A percentile compares a stretch with the other conserved stretches of the same genome.
phyloP scores from a whole-genome alignment of 1,140 invertebrate species.

The Drosophila tani region DNA sequence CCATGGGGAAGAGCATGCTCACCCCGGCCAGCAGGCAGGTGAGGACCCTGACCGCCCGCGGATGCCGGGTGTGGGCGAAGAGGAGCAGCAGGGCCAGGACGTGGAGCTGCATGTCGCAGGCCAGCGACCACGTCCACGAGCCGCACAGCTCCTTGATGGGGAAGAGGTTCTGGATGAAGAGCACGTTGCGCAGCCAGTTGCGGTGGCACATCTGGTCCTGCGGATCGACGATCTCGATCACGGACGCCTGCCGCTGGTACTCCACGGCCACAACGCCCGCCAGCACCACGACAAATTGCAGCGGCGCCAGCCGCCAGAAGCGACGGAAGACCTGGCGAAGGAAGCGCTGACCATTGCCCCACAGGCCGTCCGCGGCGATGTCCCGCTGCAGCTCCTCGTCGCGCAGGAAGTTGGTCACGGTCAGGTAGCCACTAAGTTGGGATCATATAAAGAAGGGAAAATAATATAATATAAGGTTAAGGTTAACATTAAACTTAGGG shows the following conservation, averaged over 20 bases:
- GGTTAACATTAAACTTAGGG: no score
- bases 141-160: constrained; percentile 87
- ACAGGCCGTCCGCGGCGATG: constrained; percentile 20
- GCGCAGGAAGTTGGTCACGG: constrained; percentile 48
- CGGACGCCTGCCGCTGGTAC: constrained; percentile 70
- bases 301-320: constrained; percentile 47
- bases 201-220: constrained; percentile 85
- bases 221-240: constrained; percentile 84
- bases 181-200: constrained; percentile 87
- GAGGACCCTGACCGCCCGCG: constrained; percentile 1
- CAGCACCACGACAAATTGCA: constrained; percentile 30
- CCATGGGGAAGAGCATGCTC: neutral
- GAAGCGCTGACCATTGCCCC: constrained; percentile 8
- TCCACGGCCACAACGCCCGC: constrained; percentile 1
- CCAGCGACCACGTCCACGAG: constrained; percentile 92
- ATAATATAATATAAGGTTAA: no score
- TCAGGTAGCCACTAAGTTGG: constrained; percentile 49
- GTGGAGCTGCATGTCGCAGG: constrained; percentile 92
- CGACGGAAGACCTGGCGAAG: constrained; percentile 29
- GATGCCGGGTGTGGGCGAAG: constrained; percentile 84
- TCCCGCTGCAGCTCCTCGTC: constrained; percentile 26
- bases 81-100: constrained; percentile 86
- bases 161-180: constrained; percentile 88
- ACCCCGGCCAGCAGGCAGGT: neutral
- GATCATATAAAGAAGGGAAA: neutral